Evolutionary conservation across 1,140 invertebrate genomes (phyloP), one percentile per base, ranked within the genome.

Genomic region (Camponotus floridanus): DNA sequence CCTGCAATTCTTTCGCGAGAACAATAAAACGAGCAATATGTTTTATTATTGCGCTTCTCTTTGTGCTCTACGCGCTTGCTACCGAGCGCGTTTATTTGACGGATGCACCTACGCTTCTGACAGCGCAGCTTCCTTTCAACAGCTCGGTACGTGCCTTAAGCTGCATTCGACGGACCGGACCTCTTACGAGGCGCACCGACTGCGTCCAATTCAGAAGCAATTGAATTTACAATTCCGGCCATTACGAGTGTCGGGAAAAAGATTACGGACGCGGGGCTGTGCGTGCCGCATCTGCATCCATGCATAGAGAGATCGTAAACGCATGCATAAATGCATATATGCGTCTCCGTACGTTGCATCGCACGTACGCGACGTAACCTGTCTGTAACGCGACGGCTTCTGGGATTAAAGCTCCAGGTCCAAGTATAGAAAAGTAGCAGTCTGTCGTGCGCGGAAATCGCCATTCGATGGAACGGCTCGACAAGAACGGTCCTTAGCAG

Each of bases 221-320:
- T 94, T 95, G 93, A 94, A 95, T 94, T 94, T 92, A 94, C 92
- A 92, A 94, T 94, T 93, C 91, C 93, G 92, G 92, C 93, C 92
- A 93, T 94, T 94, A 94, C 88, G 91, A 91, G 92, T 93, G 93
- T 93, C 94, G 91, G 93, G 93, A 93, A 94, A 51, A 94, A 94
- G 94, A 95, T 95, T 94, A 92, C 90, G 91, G 88, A 92, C 57
- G 83, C 57, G 51, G 76, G 21, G 73, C 76, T 73, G 87, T 89
- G 90, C 94, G 93, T 94, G 93, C 92, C 93, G 93, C 93, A 94
- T 94, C 94, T 94, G 93, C 94, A 94, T 93, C 91, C 91, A 88
- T 88, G 88, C 90, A 81, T 68, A 65, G 73, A 85, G 26, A 76
- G 51, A 76, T 55, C 61, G 65, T 57, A 57, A 83, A 85, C 73